phyloP scores from a whole-genome alignment of 1,140 invertebrate genomes.

The honey bee (Apis mellifera) region Amel_HAv3.1 CM009931.2:9310501-9311000 shows the following conservation, averaged over 20 bases:
- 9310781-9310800: slow-evolving; percentile 40
- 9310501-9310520: slow-evolving; percentile 43
- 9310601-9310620: slow-evolving; percentile 29
- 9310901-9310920: too few relatives aligned
- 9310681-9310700: slow-evolving; percentile 41
- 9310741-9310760: slow-evolving; percentile 22
- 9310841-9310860: neutral
- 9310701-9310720: slow-evolving; percentile 20
- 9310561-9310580: slow-evolving; percentile 56
- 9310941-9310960: too few relatives aligned
- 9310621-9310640: neutral
- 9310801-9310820: slow-evolving; percentile 29
- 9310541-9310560: slow-evolving; percentile 61
- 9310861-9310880: neutral
- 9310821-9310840: slow-evolving; percentile 14
- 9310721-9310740: slow-evolving; percentile 27
- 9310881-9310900: too few relatives aligned
- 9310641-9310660: neutral
- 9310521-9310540: slow-evolving; percentile 45
- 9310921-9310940: too few relatives aligned
- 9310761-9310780: slow-evolving; percentile 31
- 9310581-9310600: slow-evolving; percentile 29
- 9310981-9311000: neutral
- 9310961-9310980: too few relatives aligned
- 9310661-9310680: neutral